phyloP scores from a whole-genome alignment of 2,113 vertebrate genomes.

The Astatoreochromis straeleni region DNA sequence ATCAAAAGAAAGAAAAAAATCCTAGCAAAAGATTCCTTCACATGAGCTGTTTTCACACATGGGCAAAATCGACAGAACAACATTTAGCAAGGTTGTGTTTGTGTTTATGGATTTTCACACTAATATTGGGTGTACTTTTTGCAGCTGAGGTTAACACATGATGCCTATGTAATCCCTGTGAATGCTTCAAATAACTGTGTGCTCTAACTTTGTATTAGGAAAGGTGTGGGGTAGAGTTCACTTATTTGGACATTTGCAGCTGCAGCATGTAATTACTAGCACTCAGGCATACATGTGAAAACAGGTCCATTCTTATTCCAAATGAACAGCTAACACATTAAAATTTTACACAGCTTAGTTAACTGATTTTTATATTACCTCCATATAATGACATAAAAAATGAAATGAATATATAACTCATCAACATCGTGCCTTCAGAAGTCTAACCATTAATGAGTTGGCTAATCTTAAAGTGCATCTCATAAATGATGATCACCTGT shows the following conservation, averaged over 20 bases:
- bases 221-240: neutral
- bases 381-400: neutral
- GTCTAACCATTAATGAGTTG: neutral
- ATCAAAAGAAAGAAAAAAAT: neutral
- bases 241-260: neutral
- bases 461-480: neutral
- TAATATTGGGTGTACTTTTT: neutral
- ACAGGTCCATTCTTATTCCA: neutral
- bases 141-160: neutral
- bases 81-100: neutral
- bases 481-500: constrained; percentile 53
- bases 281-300: neutral
- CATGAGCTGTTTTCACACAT: neutral
- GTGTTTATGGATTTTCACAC: neutral
- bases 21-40: neutral
- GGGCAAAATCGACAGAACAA: neutral
- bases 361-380: neutral
- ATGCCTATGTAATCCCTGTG: neutral
- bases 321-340: neutral
- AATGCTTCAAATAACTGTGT: neutral
- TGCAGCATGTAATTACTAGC: neutral
- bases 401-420: neutral
- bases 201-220: neutral
- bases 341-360: neutral
- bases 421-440: neutral